Conservation (phyloP, 2,888 invertebrate species). For the Synanthedon vespiformis region DNA sequence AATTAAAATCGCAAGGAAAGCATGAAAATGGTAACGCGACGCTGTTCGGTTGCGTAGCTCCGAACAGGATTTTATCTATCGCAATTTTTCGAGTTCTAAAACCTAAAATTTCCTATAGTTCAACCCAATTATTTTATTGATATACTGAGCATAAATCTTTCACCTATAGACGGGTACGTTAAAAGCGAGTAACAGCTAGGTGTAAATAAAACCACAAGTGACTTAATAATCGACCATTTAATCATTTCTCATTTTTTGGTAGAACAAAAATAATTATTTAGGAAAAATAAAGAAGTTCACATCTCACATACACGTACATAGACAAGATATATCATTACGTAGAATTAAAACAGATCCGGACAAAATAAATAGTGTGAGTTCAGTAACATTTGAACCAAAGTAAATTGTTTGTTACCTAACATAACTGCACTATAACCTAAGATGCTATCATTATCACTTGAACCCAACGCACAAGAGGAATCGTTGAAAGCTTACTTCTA, state of each 20-base stretch:
- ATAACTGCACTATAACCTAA: slow-evolving; percentile 60
- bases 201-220: slow-evolving; percentile 13
- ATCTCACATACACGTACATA: slow-evolving; percentile 48
- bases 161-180: too few relatives aligned
- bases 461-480: slow-evolving; percentile 64
- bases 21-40: too few relatives aligned
- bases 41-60: too few relatives aligned
- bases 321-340: slow-evolving; percentile 41
- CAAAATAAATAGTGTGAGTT: slow-evolving; percentile 67
- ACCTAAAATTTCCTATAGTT: too few relatives aligned
- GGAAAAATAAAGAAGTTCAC: slow-evolving; percentile 43
- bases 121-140: too few relatives aligned
- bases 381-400: slow-evolving; percentile 45
- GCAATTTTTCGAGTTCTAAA: too few relatives aligned
- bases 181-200: neutral
- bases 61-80: too few relatives aligned
- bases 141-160: too few relatives aligned
- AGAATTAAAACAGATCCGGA: slow-evolving; percentile 59
- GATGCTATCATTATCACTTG: slow-evolving; percentile 66
- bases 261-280: slow-evolving; percentile 64
- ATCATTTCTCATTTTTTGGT: slow-evolving; percentile 65
- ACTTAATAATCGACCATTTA: slow-evolving; percentile 28
- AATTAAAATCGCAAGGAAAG: too few relatives aligned
- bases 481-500: slow-evolving; percentile 63
- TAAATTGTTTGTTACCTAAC: slow-evolving; percentile 49